Conservation (phyloP, 2,888 invertebrate species). For the Zootermopsis nevadensis region DNA sequence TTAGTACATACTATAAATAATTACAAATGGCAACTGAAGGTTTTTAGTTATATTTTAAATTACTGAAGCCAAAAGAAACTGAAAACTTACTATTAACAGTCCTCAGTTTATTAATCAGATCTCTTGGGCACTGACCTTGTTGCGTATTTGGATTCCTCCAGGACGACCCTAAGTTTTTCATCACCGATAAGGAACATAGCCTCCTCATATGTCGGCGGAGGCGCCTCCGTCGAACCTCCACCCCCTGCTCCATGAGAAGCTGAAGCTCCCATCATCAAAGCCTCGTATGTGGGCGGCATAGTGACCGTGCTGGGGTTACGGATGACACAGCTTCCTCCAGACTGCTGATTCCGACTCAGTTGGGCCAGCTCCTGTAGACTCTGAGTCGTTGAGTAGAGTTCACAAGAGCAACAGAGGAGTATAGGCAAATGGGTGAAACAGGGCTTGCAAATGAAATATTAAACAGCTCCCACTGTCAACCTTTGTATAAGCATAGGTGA, state of each 20-base stretch:
- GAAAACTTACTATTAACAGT: neutral
- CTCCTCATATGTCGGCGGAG: constrained; percentile 74
- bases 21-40: no score
- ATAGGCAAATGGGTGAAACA: no score
- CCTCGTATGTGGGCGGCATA: constrained; percentile 73
- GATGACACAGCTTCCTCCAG: constrained; percentile 59
- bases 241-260: constrained; percentile 65
- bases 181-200: constrained; percentile 64
- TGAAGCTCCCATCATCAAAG: constrained; percentile 65
- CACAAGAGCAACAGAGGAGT: neutral
- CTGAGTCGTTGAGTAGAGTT: constrained; percentile 49
- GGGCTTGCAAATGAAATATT: no score
- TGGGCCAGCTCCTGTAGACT: constrained; percentile 55
- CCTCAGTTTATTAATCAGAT: neutral
- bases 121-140: constrained; percentile 38
- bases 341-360: constrained; percentile 61
- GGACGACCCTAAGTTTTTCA: constrained; percentile 50
- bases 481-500: no score
- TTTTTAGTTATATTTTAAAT: no score
- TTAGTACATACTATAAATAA: no score
- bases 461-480: no score
- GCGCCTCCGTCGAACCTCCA: constrained; percentile 62
- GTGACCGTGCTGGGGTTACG: constrained; percentile 71
- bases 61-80: neutral
- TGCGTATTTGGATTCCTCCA: constrained; percentile 48